Base-by-base conservation (phyloP, 2,888 invertebrate species). In the Hypolimnas misippus region DNA sequence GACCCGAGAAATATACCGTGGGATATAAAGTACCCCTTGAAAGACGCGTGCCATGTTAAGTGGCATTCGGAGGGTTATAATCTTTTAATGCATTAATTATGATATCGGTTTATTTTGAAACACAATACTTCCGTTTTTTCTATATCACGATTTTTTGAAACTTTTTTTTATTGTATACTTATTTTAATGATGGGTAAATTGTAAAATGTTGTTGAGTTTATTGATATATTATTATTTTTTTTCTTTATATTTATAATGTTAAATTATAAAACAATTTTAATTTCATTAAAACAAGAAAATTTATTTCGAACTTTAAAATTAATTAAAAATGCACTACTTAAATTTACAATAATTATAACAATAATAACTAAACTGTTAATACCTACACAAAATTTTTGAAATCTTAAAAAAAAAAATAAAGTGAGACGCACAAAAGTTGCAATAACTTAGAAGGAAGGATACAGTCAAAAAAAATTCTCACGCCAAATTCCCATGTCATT, bases 11-110 rank as follows among this genome's bases (percentile, higher is more conserved):
- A 31, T 55, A 46, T 52, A 57, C 61, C 61, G 63, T 66, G 66
- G 61, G 66, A 61, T 40, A 42, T 57, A 42, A 57, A 52, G 19
- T 55, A 61, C 64, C 55, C 57, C 57, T 51, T 25, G 16, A 14
- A 53, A 8, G 46, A 61, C 66, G 64, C 61, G 61, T 62, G 66
- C 61, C 64, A 57, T 31, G 7, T 25, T 56, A 52, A 60, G 53
- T 50, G 53, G 25, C n/a, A 35, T 7, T 21, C n/a, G 35, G 49
- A 49, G 62, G 57, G 38, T 49, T 57, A 57, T 61, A 55, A 42
- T 55, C 50, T 61, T 42, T 50, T 35, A 59, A 46, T 52, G 40
- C 14, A 54, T 52, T 17, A 46, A 53, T 44, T 44, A 53, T 25
- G 10, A 21, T 46, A 46, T 46, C 44, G 21, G 19, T 46, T 46